Percentiles rank a stretch among this genome's conserved stretches.
phyloP scores from a whole-genome alignment of 2,888 invertebrate species.

The Melinopterus prodromus region DNA sequence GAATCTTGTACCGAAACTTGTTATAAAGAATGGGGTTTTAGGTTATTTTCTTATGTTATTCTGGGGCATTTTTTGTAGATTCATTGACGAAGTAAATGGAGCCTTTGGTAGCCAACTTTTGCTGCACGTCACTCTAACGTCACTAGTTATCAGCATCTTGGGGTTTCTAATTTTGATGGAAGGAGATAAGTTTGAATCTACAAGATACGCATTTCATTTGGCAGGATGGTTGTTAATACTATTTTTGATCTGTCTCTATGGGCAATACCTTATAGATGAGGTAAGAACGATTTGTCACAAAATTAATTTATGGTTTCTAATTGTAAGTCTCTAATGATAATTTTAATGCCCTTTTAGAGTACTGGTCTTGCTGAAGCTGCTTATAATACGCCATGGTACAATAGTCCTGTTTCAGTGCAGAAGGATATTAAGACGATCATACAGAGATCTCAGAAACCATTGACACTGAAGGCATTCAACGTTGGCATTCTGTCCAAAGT shows the following conservation, averaged over 20 bases:
- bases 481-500: conserved; percentile 39
- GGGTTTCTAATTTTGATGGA: conserved; percentile 46
- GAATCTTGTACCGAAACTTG: too few relatives aligned
- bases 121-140: conserved; percentile 46
- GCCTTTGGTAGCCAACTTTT: conserved; percentile 47
- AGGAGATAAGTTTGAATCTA: conserved; percentile 41
- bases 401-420: conserved; percentile 35
- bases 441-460: conserved; percentile 41
- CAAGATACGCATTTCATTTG: conserved; percentile 46
- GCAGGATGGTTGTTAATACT: conserved; percentile 47
- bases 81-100: conserved; percentile 42
- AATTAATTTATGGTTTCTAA: neutral
- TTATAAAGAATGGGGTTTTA: too few relatives aligned
- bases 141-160: conserved; percentile 45
- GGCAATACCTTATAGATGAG: conserved; percentile 48
- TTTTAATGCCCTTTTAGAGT: conserved; percentile 38
- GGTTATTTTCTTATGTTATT: too few relatives aligned
- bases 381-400: conserved; percentile 41
- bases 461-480: conserved; percentile 41
- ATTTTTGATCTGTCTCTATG: conserved; percentile 45
- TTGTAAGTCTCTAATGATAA: neutral
- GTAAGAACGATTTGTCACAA: conserved; percentile 32
- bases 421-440: conserved; percentile 42
- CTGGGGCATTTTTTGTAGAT: conserved; percentile 37
- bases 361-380: conserved; percentile 39